Evolutionary conservation across 1,140 invertebrate genomes (phyloP).

Genomic region (Lasioglossum albipes): DNA sequence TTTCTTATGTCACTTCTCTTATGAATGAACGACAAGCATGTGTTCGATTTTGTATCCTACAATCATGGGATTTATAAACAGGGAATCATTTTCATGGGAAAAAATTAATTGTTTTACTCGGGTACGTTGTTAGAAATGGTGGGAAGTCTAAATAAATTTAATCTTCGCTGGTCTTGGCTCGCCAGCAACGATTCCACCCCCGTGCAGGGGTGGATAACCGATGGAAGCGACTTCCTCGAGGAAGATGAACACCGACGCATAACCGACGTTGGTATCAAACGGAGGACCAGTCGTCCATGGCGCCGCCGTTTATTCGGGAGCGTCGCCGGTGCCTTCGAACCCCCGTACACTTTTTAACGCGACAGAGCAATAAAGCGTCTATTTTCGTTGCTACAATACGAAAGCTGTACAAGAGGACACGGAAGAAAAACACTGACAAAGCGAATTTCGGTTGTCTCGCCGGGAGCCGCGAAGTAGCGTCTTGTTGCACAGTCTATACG

Average conservation of each 20-base stretch:
- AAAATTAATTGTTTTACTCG: too few species aligned
- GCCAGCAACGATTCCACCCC: too few species aligned
- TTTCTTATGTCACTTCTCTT: too few species aligned
- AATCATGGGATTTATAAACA: too few species aligned
- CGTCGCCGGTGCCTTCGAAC: conserved; percentile 72
- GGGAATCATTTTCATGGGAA: too few species aligned
- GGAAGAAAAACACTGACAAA: not conserved
- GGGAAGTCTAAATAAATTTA: too few species aligned
- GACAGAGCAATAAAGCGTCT: conserved; percentile 56
- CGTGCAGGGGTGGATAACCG: not conserved
- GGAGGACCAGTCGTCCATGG: conserved; percentile 18
- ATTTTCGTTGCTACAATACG: conserved; percentile 33
- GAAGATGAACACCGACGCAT: conserved; percentile 11
- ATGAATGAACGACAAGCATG: too few species aligned
- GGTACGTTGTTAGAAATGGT: too few species aligned
- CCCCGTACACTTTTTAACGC: conserved; percentile 59
- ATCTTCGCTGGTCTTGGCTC: too few species aligned
- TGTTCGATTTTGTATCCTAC: too few species aligned
- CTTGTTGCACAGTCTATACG: conserved; percentile 55
- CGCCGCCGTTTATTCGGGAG: conserved; percentile 55
- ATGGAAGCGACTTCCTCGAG: not conserved
- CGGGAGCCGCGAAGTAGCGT: conserved; percentile 48
- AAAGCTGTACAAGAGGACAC: not conserved
- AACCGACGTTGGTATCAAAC: conserved; percentile 48
- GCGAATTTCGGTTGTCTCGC: conserved; percentile 40